Evolutionary conservation across 1,140 invertebrate species (phyloP).

Genomic region (Caenorhabditis tropicalis): DNA sequence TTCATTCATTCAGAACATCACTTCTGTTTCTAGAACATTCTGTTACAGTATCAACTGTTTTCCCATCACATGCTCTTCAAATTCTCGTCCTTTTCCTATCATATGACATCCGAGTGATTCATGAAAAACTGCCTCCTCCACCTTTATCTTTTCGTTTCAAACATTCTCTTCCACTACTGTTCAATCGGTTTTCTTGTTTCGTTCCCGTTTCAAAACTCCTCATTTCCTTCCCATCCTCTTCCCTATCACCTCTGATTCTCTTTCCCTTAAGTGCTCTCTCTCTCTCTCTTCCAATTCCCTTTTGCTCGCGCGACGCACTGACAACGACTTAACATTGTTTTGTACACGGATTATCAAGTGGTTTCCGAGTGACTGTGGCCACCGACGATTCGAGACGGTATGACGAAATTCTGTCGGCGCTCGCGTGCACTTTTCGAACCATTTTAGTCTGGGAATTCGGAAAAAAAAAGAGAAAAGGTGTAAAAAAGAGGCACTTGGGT

Average conservation of each 20-base stretch:
- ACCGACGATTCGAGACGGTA: not conserved
- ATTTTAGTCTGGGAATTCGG: not conserved
- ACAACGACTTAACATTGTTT: constrained; percentile 34
- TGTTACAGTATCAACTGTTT: too few relatives aligned
- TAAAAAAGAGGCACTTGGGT: not conserved
- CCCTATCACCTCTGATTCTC: constrained; percentile 12
- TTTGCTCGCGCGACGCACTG: not conserved
- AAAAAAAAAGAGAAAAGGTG: not conserved
- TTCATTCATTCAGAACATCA: too few relatives aligned
- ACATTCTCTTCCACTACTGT: not conserved
- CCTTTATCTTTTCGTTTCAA: not conserved
- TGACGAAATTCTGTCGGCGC: not conserved
- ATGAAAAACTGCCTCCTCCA: not conserved
- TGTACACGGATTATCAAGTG: constrained; percentile 39
- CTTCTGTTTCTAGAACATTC: not conserved
- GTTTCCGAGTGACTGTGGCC: constrained; percentile 10
- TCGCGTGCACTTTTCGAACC: constrained; percentile 1
- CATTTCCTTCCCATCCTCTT: not conserved
- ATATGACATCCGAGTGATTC: not conserved
- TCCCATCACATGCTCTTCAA: not conserved
- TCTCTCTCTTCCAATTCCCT: not conserved
- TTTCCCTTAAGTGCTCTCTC: not conserved
- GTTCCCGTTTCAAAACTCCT: constrained; percentile 16
- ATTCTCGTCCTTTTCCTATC: not conserved
- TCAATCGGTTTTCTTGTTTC: not conserved